A percentile compares a stretch with the other conserved stretches of the same genome.
Conservation (phyloP, 2,888 invertebrate species). For the Biston betularia region DNA sequence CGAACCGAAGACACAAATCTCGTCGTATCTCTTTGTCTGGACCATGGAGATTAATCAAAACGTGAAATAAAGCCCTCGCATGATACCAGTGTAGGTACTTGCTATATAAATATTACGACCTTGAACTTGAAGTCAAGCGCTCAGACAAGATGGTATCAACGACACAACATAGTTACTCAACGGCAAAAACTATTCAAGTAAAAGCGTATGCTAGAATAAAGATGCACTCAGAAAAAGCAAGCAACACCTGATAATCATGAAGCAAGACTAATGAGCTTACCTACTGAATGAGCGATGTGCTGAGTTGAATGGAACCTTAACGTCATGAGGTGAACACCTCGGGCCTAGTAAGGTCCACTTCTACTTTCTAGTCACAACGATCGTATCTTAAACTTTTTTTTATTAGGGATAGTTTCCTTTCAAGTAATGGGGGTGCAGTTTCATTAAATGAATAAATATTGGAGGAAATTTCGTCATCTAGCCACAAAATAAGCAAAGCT, state of each 20-base stretch:
- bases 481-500: no score
- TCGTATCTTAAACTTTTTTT: neutral
- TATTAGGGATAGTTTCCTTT: neutral
- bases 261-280: conserved; percentile 41
- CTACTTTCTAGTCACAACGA: conserved; percentile 15
- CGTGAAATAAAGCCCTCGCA: conserved; percentile 11
- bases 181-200: conserved; percentile 40
- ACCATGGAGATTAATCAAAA: conserved; percentile 2
- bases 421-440: neutral
- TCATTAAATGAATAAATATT: neutral
- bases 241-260: conserved; percentile 38
- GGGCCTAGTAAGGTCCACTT: conserved; percentile 41
- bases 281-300: conserved; percentile 44
- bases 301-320: conserved; percentile 48
- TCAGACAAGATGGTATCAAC: conserved; percentile 30
- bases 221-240: conserved; percentile 36
- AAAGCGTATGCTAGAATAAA: conserved; percentile 29
- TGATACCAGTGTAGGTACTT: conserved; percentile 11
- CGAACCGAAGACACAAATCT: conserved; percentile 12
- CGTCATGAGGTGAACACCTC: conserved; percentile 41
- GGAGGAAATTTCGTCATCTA: no score
- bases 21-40: neutral
- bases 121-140: conserved; percentile 37
- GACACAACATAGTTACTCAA: conserved; percentile 30
- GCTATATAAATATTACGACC: conserved; percentile 32